Conservation (phyloP, 2,113 vertebrate genomes). For the Chloebia gouldiae region DNA sequence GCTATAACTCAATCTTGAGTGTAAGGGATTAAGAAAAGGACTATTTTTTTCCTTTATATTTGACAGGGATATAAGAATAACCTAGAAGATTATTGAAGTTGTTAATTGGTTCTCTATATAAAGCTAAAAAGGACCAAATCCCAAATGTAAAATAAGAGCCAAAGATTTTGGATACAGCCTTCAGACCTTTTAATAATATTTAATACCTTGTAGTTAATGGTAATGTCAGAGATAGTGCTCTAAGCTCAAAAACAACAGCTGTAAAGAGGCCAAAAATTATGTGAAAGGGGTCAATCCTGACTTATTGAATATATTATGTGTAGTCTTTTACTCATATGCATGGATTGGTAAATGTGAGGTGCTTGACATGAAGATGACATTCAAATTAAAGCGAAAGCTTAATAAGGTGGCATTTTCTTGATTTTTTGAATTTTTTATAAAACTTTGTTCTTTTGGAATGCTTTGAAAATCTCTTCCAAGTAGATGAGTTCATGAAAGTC, state of each 20-base stretch:
- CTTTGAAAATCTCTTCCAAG: neutral
- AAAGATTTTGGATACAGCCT: neutral
- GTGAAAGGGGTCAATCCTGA: fast-evolving
- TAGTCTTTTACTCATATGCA: neutral
- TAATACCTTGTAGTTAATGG: neutral
- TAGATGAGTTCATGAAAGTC: neutral
- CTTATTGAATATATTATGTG: neutral
- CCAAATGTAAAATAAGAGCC: neutral
- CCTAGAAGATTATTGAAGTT: neutral
- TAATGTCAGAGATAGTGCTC: neutral
- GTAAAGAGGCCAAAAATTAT: neutral
- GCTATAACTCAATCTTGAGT: neutral
- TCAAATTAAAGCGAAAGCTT: neutral
- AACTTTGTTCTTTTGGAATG: neutral
- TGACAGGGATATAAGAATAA: neutral
- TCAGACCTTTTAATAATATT: neutral
- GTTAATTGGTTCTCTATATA: neutral
- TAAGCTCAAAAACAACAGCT: neutral
- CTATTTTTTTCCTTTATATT: neutral
- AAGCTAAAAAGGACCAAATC: neutral
- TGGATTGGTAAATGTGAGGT: neutral
- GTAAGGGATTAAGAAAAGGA: neutral
- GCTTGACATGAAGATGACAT: neutral
- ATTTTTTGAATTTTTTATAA: neutral
- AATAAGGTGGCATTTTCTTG: neutral